phyloP scores from a whole-genome alignment of 2,888 invertebrate genomes.

The Sinotaia quadrata region DNA sequence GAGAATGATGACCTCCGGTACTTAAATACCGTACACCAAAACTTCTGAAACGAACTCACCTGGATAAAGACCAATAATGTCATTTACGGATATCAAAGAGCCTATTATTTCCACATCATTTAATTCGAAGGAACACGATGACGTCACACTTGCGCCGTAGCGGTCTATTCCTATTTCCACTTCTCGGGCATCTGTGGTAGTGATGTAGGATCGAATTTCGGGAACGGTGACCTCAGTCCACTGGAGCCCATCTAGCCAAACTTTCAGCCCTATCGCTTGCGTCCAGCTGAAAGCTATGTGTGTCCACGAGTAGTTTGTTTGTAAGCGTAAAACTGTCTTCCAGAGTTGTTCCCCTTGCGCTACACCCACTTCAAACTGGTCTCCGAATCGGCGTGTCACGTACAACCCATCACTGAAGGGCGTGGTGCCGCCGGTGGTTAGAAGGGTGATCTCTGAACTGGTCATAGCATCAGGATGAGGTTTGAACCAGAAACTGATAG shows the following conservation, averaged over 20 bases:
- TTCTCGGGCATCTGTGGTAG: constrained; percentile 14
- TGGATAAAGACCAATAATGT: no score
- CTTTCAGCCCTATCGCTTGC: constrained; percentile 39
- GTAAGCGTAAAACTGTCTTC: constrained; percentile 50
- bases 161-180: constrained; percentile 44
- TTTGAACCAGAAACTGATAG: constrained; percentile 54
- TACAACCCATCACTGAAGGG: constrained; percentile 62
- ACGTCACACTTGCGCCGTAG: constrained; percentile 39
- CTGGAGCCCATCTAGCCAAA: constrained; percentile 57
- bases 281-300: constrained; percentile 51
- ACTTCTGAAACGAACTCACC: no score
- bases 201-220: constrained; percentile 29
- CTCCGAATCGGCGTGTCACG: constrained; percentile 55
- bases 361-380: constrained; percentile 65
- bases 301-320: constrained; percentile 41
- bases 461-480: constrained; percentile 37
- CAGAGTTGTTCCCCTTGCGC: constrained; percentile 47
- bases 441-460: constrained; percentile 44
- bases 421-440: constrained; percentile 64
- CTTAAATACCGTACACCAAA: no score
- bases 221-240: constrained; percentile 20
- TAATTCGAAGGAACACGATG: constrained; percentile 38
- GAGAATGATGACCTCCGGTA: no score
- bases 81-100: no score
- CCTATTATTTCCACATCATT: constrained; percentile 15